Base-by-base conservation (phyloP, 2,888 invertebrate genomes). In the Cephus nigrinus region DNA sequence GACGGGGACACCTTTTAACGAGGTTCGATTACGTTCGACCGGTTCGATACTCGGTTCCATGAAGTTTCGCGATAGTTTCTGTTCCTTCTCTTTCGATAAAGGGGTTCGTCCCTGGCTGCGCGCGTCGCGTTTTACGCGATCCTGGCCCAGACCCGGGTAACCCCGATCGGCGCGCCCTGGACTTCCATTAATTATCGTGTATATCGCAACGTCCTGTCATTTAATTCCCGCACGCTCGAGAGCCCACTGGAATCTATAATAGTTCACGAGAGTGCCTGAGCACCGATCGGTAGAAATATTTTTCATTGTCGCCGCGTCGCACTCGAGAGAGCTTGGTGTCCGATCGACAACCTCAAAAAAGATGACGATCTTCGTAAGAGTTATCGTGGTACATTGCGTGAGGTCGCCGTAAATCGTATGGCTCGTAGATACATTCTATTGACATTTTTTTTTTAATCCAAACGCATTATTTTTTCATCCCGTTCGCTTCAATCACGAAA, bases 401-500 rank as follows among this genome's bases (percentile, higher is more conserved):
- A 55, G 15, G 23, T 9, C 23, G 55, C 5, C 55, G 23, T 55
- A 55, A 23, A 55, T 55, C 23, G 55, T 55, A 55, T 55, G 23
- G 55, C 55, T 55, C 55, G 55, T 9, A 23, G 23, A 23, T 55
- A 15, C 55, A 2, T 55, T 55, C 0, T 5, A 55, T 55, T 55
- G 9, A 23, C 55, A 23, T 35, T 35, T 35, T 11, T 12, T 12
- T 55, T 55, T 15, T 2, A 15, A 40, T 55, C 23, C 23, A 23
- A 0, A 55, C 55, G 55, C 9, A 55, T 23, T 5, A 55, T 55
- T 55, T 9, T 23, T 23, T 55, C 0, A 55, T 55, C 55, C 55
- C 55, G 34, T 80, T 32, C 73, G 77, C 71, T 71, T 76, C 74
- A 69, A 72, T 73, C 69, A 85, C 80, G 81, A 86, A 86, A 86